Percentiles rank a stretch among this genome's conserved stretches.
phyloP scores from a whole-genome alignment of 2,113 vertebrate genomes.

The Hassar affinis region DNA sequence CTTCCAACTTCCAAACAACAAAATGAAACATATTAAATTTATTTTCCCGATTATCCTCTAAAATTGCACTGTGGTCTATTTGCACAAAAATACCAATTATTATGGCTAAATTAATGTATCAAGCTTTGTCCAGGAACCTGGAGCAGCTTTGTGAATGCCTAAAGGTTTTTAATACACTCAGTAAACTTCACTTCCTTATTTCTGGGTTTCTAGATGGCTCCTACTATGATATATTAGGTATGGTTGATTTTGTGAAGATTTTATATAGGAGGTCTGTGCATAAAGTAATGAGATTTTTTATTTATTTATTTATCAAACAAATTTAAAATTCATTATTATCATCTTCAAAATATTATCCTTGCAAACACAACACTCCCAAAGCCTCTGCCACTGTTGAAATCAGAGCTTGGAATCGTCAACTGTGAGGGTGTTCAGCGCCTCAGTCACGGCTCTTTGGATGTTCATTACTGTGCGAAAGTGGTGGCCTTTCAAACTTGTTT shows the following conservation, averaged over 20 bases:
- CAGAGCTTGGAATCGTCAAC: no score
- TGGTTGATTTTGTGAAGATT: constrained; percentile 31
- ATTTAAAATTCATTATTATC: no score
- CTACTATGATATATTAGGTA: constrained; percentile 40
- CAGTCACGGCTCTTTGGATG: no score
- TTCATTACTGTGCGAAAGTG: no score
- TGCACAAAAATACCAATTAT: constrained; percentile 52
- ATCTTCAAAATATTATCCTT: no score
- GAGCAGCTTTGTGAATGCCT: constrained; percentile 32
- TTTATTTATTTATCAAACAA: no score
- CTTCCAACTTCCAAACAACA: constrained; percentile 33
- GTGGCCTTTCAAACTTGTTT: no score
- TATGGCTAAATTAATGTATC: constrained; percentile 58
- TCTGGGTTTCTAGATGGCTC: constrained; percentile 30
- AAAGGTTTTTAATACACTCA: constrained; percentile 45
- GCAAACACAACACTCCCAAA: no score
- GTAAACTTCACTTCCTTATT: constrained; percentile 48
- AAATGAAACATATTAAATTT: constrained; percentile 61
- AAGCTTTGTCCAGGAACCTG: constrained; percentile 35
- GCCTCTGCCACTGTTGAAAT: no score
- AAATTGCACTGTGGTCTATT: constrained; percentile 51
- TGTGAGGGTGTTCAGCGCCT: no score
- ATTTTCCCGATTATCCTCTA: constrained; percentile 56
- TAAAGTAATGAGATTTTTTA: background rate
- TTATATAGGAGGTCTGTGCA: background rate